phyloP scores from a whole-genome alignment of 1,140 invertebrate genomes.

The Calliopsis andreniformis region DNA sequence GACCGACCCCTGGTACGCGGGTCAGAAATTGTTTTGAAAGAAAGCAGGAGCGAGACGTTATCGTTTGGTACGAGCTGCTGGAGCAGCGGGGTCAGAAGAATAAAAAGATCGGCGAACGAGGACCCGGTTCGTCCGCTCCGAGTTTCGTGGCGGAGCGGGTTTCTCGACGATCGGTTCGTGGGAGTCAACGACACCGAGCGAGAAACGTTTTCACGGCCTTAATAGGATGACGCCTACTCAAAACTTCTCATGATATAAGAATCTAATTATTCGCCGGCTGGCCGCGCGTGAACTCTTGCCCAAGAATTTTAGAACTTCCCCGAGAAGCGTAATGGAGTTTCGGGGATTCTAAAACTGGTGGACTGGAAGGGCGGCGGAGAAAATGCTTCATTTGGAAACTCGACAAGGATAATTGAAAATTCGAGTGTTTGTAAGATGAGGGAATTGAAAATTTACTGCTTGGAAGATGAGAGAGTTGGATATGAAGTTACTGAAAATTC shows the following conservation, averaged over 20 bases:
- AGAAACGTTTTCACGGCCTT: slow-evolving; percentile 18
- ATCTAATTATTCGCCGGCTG: slow-evolving; percentile 35
- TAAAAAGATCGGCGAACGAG: neutral
- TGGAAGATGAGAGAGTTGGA: neutral
- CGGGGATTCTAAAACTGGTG: neutral
- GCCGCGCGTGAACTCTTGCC: slow-evolving; percentile 18
- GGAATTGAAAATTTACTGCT: neutral
- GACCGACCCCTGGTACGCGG: neutral
- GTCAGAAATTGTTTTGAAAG: slow-evolving; percentile 3
- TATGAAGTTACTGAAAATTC: no score
- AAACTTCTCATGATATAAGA: slow-evolving; percentile 44
- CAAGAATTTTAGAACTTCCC: slow-evolving; percentile 9
- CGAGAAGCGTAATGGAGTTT: slow-evolving; percentile 8
- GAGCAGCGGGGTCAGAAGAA: neutral
- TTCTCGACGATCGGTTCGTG: slow-evolving; percentile 6
- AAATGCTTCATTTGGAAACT: neutral
- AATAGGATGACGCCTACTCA: slow-evolving; percentile 34
- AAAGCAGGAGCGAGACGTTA: slow-evolving; percentile 7
- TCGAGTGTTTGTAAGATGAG: neutral
- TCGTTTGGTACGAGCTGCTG: neutral
- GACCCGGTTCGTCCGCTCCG: neutral
- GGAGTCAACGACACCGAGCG: slow-evolving; percentile 27
- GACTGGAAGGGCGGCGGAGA: neutral
- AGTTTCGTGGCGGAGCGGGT: neutral
- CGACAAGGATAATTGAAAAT: neutral